Evolutionary conservation across 2,888 invertebrate genomes (phyloP).

Genomic region (Campoletis raptor): DNA sequence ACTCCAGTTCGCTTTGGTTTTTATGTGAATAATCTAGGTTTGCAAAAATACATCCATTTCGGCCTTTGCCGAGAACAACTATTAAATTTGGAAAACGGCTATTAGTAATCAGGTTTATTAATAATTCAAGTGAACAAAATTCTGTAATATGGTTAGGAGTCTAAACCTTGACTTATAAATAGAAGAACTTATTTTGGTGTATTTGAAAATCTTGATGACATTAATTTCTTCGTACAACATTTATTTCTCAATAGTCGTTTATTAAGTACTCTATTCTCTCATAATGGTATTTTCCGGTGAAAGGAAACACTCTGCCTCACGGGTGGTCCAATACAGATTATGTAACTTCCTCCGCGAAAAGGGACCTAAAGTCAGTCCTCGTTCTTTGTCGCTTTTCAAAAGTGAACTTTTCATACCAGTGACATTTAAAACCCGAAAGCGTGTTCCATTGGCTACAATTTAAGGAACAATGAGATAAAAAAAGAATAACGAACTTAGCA

Average conservation of each 20-base stretch:
- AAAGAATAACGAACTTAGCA: slow-evolving; percentile 45
- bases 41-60: neutral
- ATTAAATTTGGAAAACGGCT: neutral
- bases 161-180: neutral
- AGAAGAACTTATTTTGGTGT: neutral
- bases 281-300: neutral
- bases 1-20: neutral
- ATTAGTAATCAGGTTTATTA: neutral
- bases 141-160: too few species aligned
- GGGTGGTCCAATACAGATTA: neutral
- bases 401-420: slow-evolving; percentile 21
- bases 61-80: neutral
- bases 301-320: neutral
- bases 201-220: neutral
- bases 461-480: slow-evolving; percentile 7
- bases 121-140: too few species aligned
- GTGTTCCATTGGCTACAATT: slow-evolving; percentile 31
- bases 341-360: neutral
- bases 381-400: neutral
- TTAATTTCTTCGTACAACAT: neutral
- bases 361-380: neutral
- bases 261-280: neutral
- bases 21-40: neutral
- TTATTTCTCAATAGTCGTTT: neutral
- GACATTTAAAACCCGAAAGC: slow-evolving; percentile 32